phyloP scores from a whole-genome alignment of 2,797 vertebrate species.

The Brachyrhaphis roseni region DNA sequence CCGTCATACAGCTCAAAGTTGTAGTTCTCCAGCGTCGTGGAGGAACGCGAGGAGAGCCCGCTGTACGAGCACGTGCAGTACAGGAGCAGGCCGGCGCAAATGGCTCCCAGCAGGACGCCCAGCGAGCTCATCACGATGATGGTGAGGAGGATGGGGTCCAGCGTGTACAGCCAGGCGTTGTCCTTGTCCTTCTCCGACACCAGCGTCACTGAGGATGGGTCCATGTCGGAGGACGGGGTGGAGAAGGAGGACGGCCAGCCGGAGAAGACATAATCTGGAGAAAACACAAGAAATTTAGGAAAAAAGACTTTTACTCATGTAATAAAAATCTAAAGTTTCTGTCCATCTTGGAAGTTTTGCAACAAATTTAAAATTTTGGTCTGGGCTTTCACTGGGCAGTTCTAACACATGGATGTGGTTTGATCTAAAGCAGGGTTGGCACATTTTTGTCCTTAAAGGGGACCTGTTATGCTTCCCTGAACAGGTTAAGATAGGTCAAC shows the following conservation, averaged over 20 bases:
- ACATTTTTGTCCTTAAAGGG: too few species aligned
- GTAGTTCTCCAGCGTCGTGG: slow-evolving; percentile 98
- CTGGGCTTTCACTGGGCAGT: neutral
- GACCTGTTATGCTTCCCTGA: too few species aligned
- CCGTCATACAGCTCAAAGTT: slow-evolving; percentile 98
- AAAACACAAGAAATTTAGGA: slow-evolving; percentile 11
- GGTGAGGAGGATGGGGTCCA: slow-evolving; percentile 97
- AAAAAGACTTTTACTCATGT: neutral
- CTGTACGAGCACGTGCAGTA: slow-evolving; percentile 96
- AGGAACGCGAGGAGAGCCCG: slow-evolving; percentile 92
- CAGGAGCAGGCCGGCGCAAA: slow-evolving; percentile 93
- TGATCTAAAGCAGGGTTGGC: too few species aligned
- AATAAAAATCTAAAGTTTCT: neutral
- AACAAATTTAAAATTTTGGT: neutral
- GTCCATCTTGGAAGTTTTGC: neutral
- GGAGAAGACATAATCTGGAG: slow-evolving; percentile 82
- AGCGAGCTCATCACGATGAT: slow-evolving; percentile 98
- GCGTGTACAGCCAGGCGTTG: slow-evolving; percentile 92
- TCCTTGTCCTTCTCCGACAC: slow-evolving; percentile 92
- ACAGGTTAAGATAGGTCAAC: too few species aligned
- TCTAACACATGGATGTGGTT: too few species aligned
- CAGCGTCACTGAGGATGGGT: slow-evolving; percentile 83
- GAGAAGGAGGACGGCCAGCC: slow-evolving; percentile 84
- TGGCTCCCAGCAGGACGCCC: slow-evolving; percentile 91
- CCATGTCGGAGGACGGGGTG: slow-evolving; percentile 80